Conservation (phyloP, 2,888 invertebrate species). For the Lithophane semibrunnea region DNA sequence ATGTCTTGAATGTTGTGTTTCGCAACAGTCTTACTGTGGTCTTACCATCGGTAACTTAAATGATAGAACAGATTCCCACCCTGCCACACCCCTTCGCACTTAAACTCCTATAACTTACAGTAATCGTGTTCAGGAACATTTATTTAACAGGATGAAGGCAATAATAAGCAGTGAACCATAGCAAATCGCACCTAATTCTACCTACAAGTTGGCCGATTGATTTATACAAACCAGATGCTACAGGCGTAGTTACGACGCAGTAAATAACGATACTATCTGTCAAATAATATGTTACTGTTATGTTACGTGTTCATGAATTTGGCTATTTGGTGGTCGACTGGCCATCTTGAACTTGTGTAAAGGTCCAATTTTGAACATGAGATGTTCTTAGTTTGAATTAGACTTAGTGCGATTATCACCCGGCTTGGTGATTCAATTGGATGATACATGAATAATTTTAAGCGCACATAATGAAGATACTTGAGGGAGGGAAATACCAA, state of each 20-base stretch:
- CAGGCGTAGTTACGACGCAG: constrained; percentile 36
- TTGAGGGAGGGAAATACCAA: neutral
- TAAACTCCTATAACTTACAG: constrained; percentile 34
- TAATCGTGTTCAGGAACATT: constrained; percentile 41
- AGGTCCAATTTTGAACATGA: constrained; percentile 16
- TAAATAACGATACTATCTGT: constrained; percentile 57
- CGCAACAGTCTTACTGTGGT: constrained; percentile 1
- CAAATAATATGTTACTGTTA: constrained; percentile 55
- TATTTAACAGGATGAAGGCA: constrained; percentile 54
- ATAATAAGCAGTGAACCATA: constrained; percentile 49
- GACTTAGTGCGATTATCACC: neutral
- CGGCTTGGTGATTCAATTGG: neutral
- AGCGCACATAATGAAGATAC: neutral
- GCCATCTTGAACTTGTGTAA: constrained; percentile 9
- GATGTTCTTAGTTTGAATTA: neutral
- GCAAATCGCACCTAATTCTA: constrained; percentile 50
- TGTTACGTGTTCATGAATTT: constrained; percentile 40
- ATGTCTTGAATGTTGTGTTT: constrained; percentile 11
- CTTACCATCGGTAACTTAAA: constrained; percentile 1
- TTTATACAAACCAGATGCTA: constrained; percentile 63
- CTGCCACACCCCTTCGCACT: constrained; percentile 24
- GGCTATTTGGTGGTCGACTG: constrained; percentile 6
- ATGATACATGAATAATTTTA: neutral
- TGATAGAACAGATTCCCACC: constrained; percentile 16
- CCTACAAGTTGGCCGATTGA: constrained; percentile 53